Evolutionary conservation across 2,113 vertebrate genomes (phyloP), one percentile per base, ranked within the genome.

Genomic region (Eurystomus gularis): DNA sequence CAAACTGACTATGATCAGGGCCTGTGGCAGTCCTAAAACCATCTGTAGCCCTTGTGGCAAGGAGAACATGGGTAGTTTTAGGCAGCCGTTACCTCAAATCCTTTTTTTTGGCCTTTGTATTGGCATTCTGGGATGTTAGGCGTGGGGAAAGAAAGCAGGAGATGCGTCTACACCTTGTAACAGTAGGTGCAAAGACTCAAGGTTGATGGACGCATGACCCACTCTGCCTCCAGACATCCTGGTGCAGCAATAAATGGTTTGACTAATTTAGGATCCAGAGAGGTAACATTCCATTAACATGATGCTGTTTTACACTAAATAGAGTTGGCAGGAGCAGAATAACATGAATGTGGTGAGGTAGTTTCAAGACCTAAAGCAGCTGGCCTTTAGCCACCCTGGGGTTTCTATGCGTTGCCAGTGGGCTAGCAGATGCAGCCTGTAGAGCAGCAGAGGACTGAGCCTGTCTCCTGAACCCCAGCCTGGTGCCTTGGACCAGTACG

Each of bases 271-370:
- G 44, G 39, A 73, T 42, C 17, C 80, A 54, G 37, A 33, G 37
- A 52, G 82, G 19, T 35, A 24, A 54, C 88, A 66, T 35, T 25
- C 15, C 51, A 11, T 16, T 58, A 31, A 7, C 3, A 1, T 11
- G 42, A 11, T 61, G 3, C 24, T 69, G 29, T 5, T 48, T 19
- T 35, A 7, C 9, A 29, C 28, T 29, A 28, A 82, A 62, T 0
- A 55, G 14, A 37, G 48, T n/a, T 39, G 73, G 15, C 4, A 15
- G n/a, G 26, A 70, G 13, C 55, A 49, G 46, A 54, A 42, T 3
- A 6, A 10, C 1, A 1, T 37, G 17, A 31, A 33, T 18, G 24
- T 16, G 29, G 3, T 2, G 24, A 70, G 1, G 0, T 4, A 17
- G 44, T 17, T 80, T 70, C 37, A n/a, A 87, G 65, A 29, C 10